Evolutionary conservation across 2,888 invertebrate genomes (phyloP), one percentile per base, ranked within the genome.

Genomic region (Liodrosophila aerea): DNA sequence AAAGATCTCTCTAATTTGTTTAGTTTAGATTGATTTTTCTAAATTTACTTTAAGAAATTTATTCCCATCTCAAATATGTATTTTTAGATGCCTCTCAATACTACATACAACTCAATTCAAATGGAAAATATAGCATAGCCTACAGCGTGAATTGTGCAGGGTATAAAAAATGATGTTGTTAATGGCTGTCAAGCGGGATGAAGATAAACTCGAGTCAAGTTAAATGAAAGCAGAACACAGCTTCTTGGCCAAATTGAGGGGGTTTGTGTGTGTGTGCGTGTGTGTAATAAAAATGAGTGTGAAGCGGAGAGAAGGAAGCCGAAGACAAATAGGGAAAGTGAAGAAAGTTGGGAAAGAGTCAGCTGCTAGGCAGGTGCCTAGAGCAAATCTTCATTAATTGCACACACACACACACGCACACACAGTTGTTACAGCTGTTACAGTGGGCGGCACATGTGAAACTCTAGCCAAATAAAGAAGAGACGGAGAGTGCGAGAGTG

Each of bases 331-430:
- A 5, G 22, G 5, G 18, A 40, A 12, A 33, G 22, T 2, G 9
- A 12, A 13, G 1, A 4, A 8, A 9, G 22, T 0, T 15, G 5
- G 8, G 31, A 46, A 4, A 9, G 31, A 1, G 27, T 11, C 7
- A n/a, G 36, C 11, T 2, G 37, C 37, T 29, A 46, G 33, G 36
- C 37, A 53, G 45, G 39, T 69, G 59, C 43, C 50, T 43, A 37
- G 36, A 36, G 52, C 52, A 56, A 61, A 69, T 71, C 65, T 71
- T 71, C 69, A 69, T 71, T 69, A 69, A 69, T 69, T 71, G 71
- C 46, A 71, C 71, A 61, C 63, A 41, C 27, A n/a, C n/a, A n/a
- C n/a, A n/a, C n/a, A n/a, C n/a, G n/a, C n/a, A n/a, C n/a, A n/a
- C n/a, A n/a, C n/a, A n/a, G n/a, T n/a, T n/a, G n/a, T n/a, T n/a